phyloP scores from a whole-genome alignment of 2,888 invertebrate genomes.

The Tenthredo amoena region DNA sequence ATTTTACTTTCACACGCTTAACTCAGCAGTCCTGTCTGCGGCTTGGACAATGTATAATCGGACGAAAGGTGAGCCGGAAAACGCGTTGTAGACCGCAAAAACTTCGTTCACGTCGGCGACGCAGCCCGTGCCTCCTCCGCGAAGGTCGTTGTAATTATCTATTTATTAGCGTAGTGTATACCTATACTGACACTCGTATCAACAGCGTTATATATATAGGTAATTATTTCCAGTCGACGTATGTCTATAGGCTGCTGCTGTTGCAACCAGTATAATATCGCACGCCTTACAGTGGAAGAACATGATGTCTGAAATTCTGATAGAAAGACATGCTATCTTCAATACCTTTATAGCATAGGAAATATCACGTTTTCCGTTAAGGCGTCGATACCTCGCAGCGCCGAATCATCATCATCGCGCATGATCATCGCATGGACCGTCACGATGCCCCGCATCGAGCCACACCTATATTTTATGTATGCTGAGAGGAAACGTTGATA shows the following conservation, averaged over 20 bases:
- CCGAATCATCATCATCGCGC: not conserved
- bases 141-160: slow-evolving; percentile 41
- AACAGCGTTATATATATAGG: not conserved
- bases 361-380: too few relatives aligned
- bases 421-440: not conserved
- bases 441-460: not conserved
- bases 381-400: not conserved
- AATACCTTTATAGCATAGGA: too few relatives aligned
- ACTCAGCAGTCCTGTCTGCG: not conserved
- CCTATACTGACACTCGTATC: not conserved
- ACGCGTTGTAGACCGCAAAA: not conserved
- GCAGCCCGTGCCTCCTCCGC: not conserved
- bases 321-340: too few relatives aligned
- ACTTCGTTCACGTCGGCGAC: not conserved
- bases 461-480: not conserved
- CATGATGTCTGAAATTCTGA: too few relatives aligned
- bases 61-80: slow-evolving; percentile 10
- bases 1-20: not conserved
- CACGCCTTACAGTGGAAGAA: too few relatives aligned
- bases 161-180: slow-evolving; percentile 31
- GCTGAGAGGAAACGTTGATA: too few relatives aligned
- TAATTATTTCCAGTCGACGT: not conserved
- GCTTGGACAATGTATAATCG: not conserved
- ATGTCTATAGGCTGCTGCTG: not conserved
- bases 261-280: not conserved